Conservation (phyloP, 2,113 vertebrate genomes). For the Antigone vipio region DNA sequence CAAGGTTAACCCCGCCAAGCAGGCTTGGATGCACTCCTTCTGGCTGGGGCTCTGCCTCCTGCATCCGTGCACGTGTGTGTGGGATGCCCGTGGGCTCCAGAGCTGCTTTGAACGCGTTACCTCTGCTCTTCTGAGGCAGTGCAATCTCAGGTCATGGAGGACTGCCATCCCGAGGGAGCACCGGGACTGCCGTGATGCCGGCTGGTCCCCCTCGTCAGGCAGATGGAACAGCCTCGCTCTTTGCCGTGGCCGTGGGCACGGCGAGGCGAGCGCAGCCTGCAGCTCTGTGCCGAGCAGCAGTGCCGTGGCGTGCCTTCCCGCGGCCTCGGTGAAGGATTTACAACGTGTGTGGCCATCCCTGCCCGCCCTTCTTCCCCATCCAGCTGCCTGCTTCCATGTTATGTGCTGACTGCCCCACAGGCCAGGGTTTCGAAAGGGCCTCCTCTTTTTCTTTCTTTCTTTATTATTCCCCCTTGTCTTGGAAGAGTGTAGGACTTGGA, state of each 20-base stretch:
- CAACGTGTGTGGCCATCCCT: not conserved
- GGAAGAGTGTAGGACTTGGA: not conserved
- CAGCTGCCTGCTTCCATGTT: not conserved
- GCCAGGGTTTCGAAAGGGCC: not conserved
- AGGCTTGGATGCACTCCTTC: not conserved
- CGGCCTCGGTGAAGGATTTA: fast-evolving
- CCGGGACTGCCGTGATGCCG: fast-evolving
- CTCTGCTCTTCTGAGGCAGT: not conserved
- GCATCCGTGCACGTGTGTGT: fast-evolving
- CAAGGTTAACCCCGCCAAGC: not conserved
- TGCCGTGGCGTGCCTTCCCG: not conserved
- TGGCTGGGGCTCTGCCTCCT: not conserved
- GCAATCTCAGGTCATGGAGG: not conserved
- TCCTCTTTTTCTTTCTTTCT: not conserved
- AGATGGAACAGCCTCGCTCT: not conserved
- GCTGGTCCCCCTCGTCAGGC: not conserved
- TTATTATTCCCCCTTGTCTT: not conserved
- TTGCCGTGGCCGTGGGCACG: fast-evolving
- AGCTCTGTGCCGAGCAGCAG: not conserved
- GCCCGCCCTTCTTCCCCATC: fast-evolving
- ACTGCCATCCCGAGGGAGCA: not conserved
- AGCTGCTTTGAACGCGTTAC: not conserved
- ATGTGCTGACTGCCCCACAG: fast-evolving
- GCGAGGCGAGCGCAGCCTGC: fast-evolving
- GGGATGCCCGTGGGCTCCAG: not conserved